Evolutionary conservation across 2,797 vertebrate species (phyloP).

Genomic region (Darevskia nairensis): DNA sequence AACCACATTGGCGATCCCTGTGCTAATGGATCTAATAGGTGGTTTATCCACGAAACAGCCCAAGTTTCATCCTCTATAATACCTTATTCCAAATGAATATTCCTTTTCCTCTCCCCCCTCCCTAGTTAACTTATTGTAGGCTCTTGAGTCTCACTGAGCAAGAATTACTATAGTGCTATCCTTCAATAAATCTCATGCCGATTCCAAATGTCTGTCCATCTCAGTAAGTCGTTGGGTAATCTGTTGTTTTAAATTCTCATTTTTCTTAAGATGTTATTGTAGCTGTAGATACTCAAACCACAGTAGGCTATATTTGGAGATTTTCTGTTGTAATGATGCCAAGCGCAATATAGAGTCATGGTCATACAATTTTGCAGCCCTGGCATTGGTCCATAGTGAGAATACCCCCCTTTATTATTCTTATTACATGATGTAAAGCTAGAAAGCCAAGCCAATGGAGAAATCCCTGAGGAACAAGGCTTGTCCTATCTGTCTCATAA

Average conservation of each 20-base stretch:
- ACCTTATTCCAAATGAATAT: neutral
- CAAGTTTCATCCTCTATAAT: neutral
- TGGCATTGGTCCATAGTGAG: neutral
- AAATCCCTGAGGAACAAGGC: neutral
- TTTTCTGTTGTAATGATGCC: slow-evolving; percentile 11
- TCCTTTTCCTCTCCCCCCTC: neutral
- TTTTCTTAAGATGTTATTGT: slow-evolving; percentile 1
- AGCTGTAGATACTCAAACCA: slow-evolving; percentile 18
- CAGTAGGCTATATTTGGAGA: neutral
- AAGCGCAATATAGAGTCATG: slow-evolving; percentile 4
- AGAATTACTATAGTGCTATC: neutral
- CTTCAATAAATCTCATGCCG: neutral
- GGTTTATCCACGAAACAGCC: neutral
- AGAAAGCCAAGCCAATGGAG: slow-evolving; percentile 17
- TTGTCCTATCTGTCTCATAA: neutral
- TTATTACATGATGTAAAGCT: slow-evolving; percentile 1
- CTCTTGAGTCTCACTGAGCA: neutral
- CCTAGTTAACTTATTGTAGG: neutral
- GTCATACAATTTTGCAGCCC: neutral
- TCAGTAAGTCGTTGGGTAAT: neutral
- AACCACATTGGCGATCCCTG: neutral
- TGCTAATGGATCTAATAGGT: neutral
- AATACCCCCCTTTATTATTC: neutral
- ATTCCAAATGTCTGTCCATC: slow-evolving; percentile 6
- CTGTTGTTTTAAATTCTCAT: neutral